Evolutionary conservation across 1,140 invertebrate species (phyloP).

Genomic region (Tetramorium alpestre): DNA sequence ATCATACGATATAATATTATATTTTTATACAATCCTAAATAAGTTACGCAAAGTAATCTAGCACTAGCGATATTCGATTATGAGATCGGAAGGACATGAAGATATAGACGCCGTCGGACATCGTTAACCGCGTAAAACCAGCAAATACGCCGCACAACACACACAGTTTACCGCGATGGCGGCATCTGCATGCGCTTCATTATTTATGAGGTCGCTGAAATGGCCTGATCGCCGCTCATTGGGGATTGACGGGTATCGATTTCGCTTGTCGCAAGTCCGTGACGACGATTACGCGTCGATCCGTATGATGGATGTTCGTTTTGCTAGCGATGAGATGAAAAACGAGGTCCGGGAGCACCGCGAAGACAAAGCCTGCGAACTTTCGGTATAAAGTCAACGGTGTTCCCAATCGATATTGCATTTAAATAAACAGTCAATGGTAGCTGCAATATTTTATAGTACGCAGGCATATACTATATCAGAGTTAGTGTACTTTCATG

Average conservation of each 20-base stretch:
- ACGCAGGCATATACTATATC: not conserved
- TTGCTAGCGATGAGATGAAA: slow-evolving; percentile 33
- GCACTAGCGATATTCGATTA: slow-evolving; percentile 21
- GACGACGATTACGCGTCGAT: not conserved
- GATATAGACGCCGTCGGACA: not conserved
- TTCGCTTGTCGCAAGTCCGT: slow-evolving; percentile 31
- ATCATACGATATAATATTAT: not conserved
- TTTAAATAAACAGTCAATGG: slow-evolving; percentile 4
- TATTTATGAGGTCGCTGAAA: slow-evolving; percentile 69
- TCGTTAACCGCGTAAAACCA: slow-evolving; percentile 39
- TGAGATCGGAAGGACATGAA: not conserved
- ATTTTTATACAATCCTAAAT: slow-evolving; percentile 9
- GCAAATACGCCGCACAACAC: slow-evolving; percentile 46
- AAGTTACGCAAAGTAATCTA: slow-evolving; percentile 2
- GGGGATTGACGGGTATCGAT: slow-evolving; percentile 67
- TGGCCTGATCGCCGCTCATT: slow-evolving; percentile 63
- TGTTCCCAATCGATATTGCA: not conserved
- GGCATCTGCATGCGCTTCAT: slow-evolving; percentile 60
- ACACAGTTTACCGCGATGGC: slow-evolving; percentile 46
- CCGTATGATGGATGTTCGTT: slow-evolving; percentile 36
- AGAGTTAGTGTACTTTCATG: not conserved
- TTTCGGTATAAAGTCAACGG: not conserved
- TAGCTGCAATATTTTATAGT: not conserved
- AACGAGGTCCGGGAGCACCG: not conserved
- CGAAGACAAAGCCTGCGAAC: slow-evolving; percentile 5